phyloP scores from a whole-genome alignment of 2,888 invertebrate species.

The Molanna angustata region DNA sequence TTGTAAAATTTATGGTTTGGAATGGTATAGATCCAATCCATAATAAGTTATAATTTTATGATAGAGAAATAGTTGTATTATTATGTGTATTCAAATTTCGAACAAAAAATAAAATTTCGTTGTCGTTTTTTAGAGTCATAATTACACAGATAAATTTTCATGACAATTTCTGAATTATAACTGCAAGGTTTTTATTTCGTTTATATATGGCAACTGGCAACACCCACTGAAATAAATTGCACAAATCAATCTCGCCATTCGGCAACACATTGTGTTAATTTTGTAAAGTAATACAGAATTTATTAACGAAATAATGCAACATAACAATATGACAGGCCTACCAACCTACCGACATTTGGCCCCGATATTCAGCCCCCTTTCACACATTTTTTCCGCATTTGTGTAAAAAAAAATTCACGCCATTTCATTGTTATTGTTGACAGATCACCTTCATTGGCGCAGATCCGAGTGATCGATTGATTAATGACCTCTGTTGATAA shows the following conservation, averaged over 20 bases:
- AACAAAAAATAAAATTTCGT: no score
- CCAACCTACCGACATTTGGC: neutral
- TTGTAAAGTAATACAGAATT: neutral
- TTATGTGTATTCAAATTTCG: no score
- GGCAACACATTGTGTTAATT: neutral
- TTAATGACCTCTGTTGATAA: no score
- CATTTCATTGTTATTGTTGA: slow-evolving; percentile 10
- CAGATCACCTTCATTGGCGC: slow-evolving; percentile 1
- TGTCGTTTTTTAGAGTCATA: no score
- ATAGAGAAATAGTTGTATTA: no score
- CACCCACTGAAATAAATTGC: slow-evolving; percentile 3
- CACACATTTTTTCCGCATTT: slow-evolving; percentile 10
- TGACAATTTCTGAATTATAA: no score
- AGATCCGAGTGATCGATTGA: slow-evolving; percentile 4
- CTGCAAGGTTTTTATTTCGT: no score
- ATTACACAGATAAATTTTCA: no score
- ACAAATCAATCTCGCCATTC: neutral
- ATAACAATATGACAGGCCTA: neutral
- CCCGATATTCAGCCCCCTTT: neutral
- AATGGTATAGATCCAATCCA: no score
- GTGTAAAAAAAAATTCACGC: slow-evolving; percentile 8
- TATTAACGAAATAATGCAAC: neutral
- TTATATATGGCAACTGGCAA: no score
- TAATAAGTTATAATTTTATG: no score
- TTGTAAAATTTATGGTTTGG: no score